Evolutionary conservation across 2,888 invertebrate genomes (phyloP).

Genomic region (Megalurothrips usitatus): DNA sequence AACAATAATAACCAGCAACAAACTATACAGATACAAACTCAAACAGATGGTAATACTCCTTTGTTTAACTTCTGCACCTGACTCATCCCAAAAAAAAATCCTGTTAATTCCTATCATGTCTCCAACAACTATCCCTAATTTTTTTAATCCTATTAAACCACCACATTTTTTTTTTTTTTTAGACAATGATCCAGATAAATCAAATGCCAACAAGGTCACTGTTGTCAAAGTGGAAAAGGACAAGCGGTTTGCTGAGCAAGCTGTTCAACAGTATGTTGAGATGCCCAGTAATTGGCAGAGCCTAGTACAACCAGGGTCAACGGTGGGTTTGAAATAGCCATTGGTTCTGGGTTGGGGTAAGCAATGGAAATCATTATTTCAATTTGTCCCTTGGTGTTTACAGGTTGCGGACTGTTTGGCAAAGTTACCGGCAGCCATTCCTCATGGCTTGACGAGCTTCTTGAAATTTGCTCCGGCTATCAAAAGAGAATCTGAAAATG

Average conservation of each 20-base stretch:
- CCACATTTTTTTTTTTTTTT: not conserved
- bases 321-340: not conserved
- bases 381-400: not conserved
- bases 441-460: conserved; percentile 50
- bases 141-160: not conserved
- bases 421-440: conserved; percentile 52
- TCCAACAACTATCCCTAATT: not conserved
- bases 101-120: not conserved
- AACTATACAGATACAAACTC: conserved; percentile 47
- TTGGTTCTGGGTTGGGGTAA: not conserved
- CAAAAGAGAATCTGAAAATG: conserved; percentile 50
- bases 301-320: not conserved
- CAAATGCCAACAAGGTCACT: not conserved
- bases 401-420: conserved; percentile 52
- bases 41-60: conserved; percentile 34
- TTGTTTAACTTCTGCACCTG: not conserved
- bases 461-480: conserved; percentile 58
- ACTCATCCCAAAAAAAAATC: not conserved
- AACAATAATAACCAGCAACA: conserved; percentile 31
- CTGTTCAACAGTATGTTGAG: conserved; percentile 16
- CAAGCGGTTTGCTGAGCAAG: not conserved
- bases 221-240: conserved; percentile 1
- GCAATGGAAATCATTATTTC: not conserved
- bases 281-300: not conserved
- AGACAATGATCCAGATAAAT: not conserved